Conservation (phyloP, 2,113 vertebrate species). For the Entelurus aequoreus region DNA sequence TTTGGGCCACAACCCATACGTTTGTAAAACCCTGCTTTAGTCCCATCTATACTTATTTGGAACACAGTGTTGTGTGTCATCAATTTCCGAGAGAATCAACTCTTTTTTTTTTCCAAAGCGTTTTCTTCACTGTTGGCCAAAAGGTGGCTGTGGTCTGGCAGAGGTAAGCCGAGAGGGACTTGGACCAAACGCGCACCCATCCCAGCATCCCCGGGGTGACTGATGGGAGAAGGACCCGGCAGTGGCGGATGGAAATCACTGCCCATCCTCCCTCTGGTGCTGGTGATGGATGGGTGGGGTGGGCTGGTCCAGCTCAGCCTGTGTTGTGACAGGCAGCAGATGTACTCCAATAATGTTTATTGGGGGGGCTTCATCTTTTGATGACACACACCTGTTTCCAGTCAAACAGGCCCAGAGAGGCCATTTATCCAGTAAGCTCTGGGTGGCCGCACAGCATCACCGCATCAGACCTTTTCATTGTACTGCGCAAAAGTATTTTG, state of each 20-base stretch:
- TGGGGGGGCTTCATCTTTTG: slow-evolving; percentile 66
- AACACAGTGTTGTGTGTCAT: slow-evolving; percentile 24
- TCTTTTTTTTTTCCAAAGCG: slow-evolving; percentile 30
- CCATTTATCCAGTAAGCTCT: slow-evolving; percentile 61
- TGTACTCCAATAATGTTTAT: slow-evolving; percentile 81
- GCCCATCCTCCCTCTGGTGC: slow-evolving; percentile 33
- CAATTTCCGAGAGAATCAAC: slow-evolving; percentile 27
- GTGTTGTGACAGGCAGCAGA: slow-evolving; percentile 78
- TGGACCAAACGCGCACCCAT: slow-evolving; percentile 38
- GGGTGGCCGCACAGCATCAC: slow-evolving; percentile 58
- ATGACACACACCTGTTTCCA: slow-evolving; percentile 76
- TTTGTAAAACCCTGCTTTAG: too few species aligned
- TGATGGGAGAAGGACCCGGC: slow-evolving; percentile 52
- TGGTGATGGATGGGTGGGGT: slow-evolving; percentile 72
- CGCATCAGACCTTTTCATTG: slow-evolving; percentile 12
- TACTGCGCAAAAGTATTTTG: not conserved
- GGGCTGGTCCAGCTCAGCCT: slow-evolving; percentile 33
- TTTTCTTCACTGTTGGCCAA: slow-evolving; percentile 37
- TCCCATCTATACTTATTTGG: not conserved
- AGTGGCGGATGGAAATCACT: slow-evolving; percentile 31
- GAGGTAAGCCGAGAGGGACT: slow-evolving; percentile 51
- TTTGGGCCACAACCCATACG: too few species aligned
- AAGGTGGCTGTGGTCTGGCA: slow-evolving; percentile 31
- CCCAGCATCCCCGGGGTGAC: slow-evolving; percentile 51
- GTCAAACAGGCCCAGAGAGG: slow-evolving; percentile 65